Percentiles rank a stretch among this genome's conserved stretches.
These are phyloP conservation scores for Gymnorhina tibicen DNA, from an alignment of 2,113 vertebrate species.

Conservation along the genomic window DNA sequence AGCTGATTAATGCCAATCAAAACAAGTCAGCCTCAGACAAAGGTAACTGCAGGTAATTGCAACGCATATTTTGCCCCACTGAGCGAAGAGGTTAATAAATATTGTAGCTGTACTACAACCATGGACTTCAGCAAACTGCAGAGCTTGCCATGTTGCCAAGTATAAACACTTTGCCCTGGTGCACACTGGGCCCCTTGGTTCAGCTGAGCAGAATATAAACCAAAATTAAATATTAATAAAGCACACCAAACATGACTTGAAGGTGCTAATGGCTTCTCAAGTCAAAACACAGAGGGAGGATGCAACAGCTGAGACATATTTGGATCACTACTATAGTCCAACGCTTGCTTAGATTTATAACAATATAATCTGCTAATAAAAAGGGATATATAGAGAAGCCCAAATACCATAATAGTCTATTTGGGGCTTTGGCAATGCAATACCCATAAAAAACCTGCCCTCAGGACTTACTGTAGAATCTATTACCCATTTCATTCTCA, in stretches of 20 bases:
- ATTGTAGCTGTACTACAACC: background rate
- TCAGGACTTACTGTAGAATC: conserved; percentile 26
- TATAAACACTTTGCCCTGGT: background rate
- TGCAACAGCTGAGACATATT: background rate
- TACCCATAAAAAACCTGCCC: conserved; percentile 39
- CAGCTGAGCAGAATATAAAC: background rate
- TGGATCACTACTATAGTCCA: background rate
- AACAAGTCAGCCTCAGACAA: background rate
- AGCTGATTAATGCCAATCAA: background rate
- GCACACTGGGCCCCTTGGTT: background rate
- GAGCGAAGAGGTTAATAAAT: background rate
- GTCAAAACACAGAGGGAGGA: background rate
- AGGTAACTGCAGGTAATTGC: background rate
- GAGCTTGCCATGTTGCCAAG: background rate
- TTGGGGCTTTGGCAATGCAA: conserved; percentile 2
- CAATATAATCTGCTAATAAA: conserved; percentile 54
- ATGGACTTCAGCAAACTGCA: background rate
- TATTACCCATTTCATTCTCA: conserved; percentile 49
- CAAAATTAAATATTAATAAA: conserved; percentile 20
- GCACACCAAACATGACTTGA: conserved; percentile 11
- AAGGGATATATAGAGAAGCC: conserved; percentile 38
- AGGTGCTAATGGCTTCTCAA: conserved; percentile 33
- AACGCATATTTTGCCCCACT: background rate
- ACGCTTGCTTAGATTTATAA: conserved; percentile 24
- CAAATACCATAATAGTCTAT: conserved; percentile 28